These are phyloP conservation scores for Hydropsyche betteni DNA, from an alignment of 2,888 invertebrate genomes.

Conservation along the genomic window DNA sequence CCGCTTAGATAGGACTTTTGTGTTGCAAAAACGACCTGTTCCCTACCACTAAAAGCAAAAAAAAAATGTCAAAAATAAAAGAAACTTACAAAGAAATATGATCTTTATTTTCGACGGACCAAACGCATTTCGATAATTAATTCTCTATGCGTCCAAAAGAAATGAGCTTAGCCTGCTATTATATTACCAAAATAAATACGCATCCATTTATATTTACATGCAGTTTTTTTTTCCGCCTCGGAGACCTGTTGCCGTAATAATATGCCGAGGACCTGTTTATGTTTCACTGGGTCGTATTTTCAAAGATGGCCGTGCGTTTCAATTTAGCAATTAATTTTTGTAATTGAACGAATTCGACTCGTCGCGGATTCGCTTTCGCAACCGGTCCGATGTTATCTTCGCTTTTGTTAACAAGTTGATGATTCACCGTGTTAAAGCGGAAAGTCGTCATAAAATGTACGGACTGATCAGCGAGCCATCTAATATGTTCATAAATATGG, in stretches of 20 bases:
- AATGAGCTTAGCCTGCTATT: background rate
- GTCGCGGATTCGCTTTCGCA: background rate
- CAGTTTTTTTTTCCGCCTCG: background rate
- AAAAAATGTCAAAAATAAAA: background rate
- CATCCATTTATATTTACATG: background rate
- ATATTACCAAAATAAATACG: constrained; percentile 1
- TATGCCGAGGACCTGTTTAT: background rate
- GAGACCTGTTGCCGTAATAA: background rate
- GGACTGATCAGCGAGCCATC: too few relatives aligned
- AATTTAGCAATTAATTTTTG: constrained; percentile 13
- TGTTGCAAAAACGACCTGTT: constrained; percentile 7
- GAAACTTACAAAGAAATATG: background rate
- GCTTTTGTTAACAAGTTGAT: constrained; percentile 1
- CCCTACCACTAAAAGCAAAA: too few relatives aligned
- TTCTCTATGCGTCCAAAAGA: background rate
- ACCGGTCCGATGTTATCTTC: constrained; percentile 9
- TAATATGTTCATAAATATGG: too few relatives aligned
- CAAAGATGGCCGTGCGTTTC: background rate
- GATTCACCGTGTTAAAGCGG: background rate
- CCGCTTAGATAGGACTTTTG: background rate
- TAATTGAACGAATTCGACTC: constrained; percentile 9
- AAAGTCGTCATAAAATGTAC: background rate
- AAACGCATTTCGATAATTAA: constrained; percentile 8
- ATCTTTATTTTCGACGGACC: background rate
- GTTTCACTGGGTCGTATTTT: background rate